phyloP scores from a whole-genome alignment of 2,888 invertebrate genomes.

The Resseliella maxima region DNA sequence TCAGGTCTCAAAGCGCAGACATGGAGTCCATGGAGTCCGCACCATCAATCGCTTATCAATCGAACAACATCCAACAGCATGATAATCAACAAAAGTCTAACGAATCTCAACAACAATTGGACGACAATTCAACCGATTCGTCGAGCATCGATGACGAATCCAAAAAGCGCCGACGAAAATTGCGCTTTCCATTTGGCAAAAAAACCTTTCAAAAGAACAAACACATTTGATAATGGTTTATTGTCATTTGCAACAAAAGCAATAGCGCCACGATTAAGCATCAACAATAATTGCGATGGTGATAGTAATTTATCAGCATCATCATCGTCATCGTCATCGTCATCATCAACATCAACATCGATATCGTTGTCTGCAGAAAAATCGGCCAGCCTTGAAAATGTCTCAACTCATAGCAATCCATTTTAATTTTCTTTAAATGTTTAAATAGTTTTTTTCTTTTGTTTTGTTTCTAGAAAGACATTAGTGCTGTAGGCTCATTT shows the following conservation, averaged over 20 bases:
- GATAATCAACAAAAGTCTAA: conserved; percentile 34
- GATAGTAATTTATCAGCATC: background rate
- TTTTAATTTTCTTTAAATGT: background rate
- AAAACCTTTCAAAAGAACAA: conserved; percentile 59
- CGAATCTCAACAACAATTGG: conserved; percentile 59
- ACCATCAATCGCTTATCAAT: conserved; percentile 56
- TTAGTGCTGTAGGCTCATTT: background rate
- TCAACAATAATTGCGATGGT: background rate
- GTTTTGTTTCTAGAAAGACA: conserved; percentile 30
- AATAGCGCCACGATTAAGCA: background rate
- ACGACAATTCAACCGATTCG: conserved; percentile 60
- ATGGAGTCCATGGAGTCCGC: conserved; percentile 58
- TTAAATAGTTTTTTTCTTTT: background rate
- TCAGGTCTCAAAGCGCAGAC: conserved; percentile 57
- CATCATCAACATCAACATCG: too few species aligned
- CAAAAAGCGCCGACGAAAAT: conserved; percentile 62
- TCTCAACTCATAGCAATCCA: conserved; percentile 34
- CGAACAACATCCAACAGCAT: background rate
- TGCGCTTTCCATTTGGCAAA: conserved; percentile 62
- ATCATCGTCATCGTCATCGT: conserved; percentile 18
- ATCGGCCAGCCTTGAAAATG: conserved; percentile 5
- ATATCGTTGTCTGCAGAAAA: background rate
- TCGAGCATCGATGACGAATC: conserved; percentile 61
- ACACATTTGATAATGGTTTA: background rate
- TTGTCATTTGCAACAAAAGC: background rate